A percentile compares a stretch with the other conserved stretches of the same genome.
phyloP scores from a whole-genome alignment of 2,797 vertebrate genomes.

The Harpagifer antarcticus region DNA sequence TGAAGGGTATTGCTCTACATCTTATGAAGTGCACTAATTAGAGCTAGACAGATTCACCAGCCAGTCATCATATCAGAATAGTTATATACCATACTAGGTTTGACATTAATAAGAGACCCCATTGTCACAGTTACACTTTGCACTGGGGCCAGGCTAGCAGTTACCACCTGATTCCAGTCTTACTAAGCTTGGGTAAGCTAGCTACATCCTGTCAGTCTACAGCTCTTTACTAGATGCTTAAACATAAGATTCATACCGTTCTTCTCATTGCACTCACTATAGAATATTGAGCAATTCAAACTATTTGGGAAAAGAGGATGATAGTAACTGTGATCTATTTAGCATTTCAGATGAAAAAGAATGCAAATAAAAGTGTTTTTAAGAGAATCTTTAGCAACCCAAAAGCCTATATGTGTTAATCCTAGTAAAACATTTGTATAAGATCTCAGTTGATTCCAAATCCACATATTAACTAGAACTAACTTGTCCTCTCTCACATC shows the following conservation, averaged over 20 bases:
- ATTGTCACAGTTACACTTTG: background rate
- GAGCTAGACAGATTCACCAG: background rate
- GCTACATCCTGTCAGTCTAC: background rate
- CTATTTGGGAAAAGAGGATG: background rate
- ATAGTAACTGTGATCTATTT: no score
- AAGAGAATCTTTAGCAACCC: background rate
- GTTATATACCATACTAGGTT: background rate
- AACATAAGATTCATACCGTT: background rate
- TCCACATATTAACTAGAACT: constrained; percentile 21
- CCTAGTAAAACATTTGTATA: no score
- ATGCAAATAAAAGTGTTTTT: background rate
- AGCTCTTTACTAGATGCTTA: background rate
- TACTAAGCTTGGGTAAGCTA: constrained; percentile 3
- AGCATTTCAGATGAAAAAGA: background rate
- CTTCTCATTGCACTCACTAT: background rate
- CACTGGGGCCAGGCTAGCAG: background rate
- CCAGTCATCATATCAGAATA: no score
- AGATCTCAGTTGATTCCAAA: background rate
- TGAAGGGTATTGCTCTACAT: background rate
- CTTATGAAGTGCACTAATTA: background rate
- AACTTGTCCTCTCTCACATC: constrained; percentile 24
- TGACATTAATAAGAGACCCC: background rate
- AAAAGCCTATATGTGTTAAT: background rate
- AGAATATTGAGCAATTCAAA: constrained; percentile 7
- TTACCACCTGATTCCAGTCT: background rate